Evolutionary conservation across 2,888 invertebrate genomes (phyloP).

Genomic region (Limenitis camilla): DNA sequence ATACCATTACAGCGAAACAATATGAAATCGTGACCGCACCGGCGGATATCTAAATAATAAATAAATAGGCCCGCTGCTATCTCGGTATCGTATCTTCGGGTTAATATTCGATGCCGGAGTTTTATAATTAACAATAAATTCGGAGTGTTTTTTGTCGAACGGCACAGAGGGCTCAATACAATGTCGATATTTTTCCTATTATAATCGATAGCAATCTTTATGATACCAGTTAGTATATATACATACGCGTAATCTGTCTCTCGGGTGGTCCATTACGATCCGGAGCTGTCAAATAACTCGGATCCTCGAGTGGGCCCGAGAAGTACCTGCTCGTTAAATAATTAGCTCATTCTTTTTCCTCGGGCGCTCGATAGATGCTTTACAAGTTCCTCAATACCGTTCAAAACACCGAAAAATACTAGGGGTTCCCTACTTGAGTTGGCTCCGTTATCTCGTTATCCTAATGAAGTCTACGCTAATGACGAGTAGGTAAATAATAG

Average conservation of each 20-base stretch:
- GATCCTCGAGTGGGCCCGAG: slow-evolving; percentile 21
- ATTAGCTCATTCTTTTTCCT: slow-evolving; percentile 47
- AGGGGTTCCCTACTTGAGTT: slow-evolving; percentile 46
- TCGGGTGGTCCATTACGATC: slow-evolving; percentile 36
- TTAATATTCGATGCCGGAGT: slow-evolving; percentile 68
- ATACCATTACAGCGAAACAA: slow-evolving; percentile 71
- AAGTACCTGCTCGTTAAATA: slow-evolving; percentile 44
- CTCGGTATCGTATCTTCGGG: slow-evolving; percentile 62
- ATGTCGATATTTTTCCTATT: slow-evolving; percentile 60
- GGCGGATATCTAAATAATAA: slow-evolving; percentile 73
- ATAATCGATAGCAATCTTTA: slow-evolving; percentile 64
- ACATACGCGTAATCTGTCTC: neutral
- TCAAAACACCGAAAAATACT: slow-evolving; percentile 64
- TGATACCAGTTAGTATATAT: too few relatives aligned
- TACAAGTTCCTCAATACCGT: slow-evolving; percentile 46
- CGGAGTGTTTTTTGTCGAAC: slow-evolving; percentile 65
- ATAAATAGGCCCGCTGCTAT: slow-evolving; percentile 68
- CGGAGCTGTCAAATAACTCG: slow-evolving; percentile 10
- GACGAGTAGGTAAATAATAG: slow-evolving; percentile 76
- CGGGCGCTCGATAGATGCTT: slow-evolving; percentile 35
- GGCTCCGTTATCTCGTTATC: slow-evolving; percentile 74
- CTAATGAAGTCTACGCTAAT: slow-evolving; percentile 76
- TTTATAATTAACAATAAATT: slow-evolving; percentile 76
- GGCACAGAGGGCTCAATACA: slow-evolving; percentile 43
- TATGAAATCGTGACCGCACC: slow-evolving; percentile 69